These are phyloP conservation scores for Ochropacha duplaris DNA, from an alignment of 2,888 invertebrate species.

Conservation along the genomic window DNA sequence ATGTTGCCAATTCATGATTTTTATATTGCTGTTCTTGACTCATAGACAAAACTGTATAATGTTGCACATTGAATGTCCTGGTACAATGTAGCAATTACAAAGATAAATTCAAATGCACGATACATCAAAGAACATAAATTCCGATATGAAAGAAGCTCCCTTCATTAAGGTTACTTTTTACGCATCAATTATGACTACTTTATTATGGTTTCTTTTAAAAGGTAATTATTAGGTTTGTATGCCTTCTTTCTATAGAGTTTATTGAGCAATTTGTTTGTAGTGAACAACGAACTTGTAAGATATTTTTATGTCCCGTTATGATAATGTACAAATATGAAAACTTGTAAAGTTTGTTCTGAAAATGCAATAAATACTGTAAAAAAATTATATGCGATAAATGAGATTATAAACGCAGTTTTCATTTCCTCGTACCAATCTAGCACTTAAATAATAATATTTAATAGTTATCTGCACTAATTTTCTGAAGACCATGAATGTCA, in stretches of 20 bases:
- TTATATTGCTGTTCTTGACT: background rate
- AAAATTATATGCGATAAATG: background rate
- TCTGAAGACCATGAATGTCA: background rate
- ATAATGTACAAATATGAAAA: too few relatives aligned
- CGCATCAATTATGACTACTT: constrained; percentile 1
- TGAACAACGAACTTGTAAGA: background rate
- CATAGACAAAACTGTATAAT: too few relatives aligned
- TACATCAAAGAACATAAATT: constrained; percentile 2
- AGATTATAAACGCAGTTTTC: too few relatives aligned
- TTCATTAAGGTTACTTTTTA: constrained; percentile 1
- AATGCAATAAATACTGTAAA: too few relatives aligned
- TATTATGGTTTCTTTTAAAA: background rate
- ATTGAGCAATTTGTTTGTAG: background rate
- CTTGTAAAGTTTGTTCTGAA: too few relatives aligned
- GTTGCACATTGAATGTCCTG: background rate
- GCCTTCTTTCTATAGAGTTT: background rate
- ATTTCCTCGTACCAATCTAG: background rate
- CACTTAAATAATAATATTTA: background rate
- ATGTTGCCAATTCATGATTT: too few relatives aligned
- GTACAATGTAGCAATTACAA: constrained; percentile 2
- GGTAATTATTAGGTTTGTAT: constrained; percentile 1
- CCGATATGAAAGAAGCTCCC: constrained; percentile 2
- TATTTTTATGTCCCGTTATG: background rate
- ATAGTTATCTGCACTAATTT: background rate
- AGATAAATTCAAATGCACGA: constrained; percentile 1